Conservation (phyloP, 2,113 vertebrate genomes). For the Prochilodus magdalenae region DNA sequence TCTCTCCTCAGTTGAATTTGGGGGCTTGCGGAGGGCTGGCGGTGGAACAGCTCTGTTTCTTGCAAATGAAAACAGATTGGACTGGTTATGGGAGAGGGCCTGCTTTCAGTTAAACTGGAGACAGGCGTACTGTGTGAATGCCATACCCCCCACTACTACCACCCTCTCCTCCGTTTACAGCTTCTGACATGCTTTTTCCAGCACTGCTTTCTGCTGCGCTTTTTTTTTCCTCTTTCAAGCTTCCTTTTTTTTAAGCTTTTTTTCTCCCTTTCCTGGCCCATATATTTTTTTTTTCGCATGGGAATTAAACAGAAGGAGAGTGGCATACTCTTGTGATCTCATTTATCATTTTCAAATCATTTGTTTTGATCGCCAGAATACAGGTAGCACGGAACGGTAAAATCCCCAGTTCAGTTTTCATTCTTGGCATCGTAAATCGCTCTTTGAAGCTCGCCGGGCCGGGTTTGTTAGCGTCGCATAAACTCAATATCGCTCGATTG, state of each 20-base stretch:
- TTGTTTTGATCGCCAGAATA: slow-evolving; percentile 31
- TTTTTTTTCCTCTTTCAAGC: slow-evolving; percentile 33
- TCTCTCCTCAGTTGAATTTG: slow-evolving; percentile 10
- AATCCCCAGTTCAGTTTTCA: neutral
- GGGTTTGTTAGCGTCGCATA: neutral
- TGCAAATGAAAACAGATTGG: slow-evolving; percentile 85
- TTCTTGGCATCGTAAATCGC: neutral
- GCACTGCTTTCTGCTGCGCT: slow-evolving; percentile 59
- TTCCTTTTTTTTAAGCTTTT: slow-evolving; percentile 34
- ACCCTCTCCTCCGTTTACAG: slow-evolving; percentile 62
- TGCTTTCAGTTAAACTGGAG: slow-evolving; percentile 94
- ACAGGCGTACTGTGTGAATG: slow-evolving; percentile 88
- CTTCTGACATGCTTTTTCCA: slow-evolving; percentile 67
- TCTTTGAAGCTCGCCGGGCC: slow-evolving; percentile 15
- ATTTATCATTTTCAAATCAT: slow-evolving; percentile 45
- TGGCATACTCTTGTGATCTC: slow-evolving; percentile 42
- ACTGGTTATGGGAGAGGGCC: slow-evolving; percentile 88
- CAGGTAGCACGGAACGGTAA: slow-evolving; percentile 1
- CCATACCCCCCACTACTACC: slow-evolving; percentile 71
- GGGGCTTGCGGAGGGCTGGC: slow-evolving; percentile 27
- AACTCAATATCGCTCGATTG: too few species aligned
- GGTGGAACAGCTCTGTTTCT: slow-evolving; percentile 72
- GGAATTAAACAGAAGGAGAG: slow-evolving; percentile 58
- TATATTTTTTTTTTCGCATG: slow-evolving; percentile 2
- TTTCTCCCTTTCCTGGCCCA: slow-evolving; percentile 7